A percentile compares a stretch with the other conserved stretches of the same genome.
Conservation (phyloP, 1,140 invertebrate species). For the Diuraphis noxia region DNA sequence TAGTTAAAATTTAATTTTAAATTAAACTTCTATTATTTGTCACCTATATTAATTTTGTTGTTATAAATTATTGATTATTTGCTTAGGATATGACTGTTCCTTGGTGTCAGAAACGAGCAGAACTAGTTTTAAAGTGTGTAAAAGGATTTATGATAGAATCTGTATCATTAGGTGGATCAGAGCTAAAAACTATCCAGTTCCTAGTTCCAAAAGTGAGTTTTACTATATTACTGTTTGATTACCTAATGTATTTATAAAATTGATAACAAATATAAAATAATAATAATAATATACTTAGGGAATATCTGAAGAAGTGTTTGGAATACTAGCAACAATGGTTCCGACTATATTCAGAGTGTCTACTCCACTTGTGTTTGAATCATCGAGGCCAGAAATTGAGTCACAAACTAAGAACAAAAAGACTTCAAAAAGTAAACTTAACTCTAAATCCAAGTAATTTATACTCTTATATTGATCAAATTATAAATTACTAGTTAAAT, state of each 20-base stretch:
- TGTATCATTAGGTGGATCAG: constrained; percentile 86
- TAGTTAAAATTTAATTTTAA: neutral
- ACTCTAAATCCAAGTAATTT: constrained; percentile 31
- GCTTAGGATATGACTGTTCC: constrained; percentile 89
- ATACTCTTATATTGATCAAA: constrained; percentile 20
- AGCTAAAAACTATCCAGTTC: constrained; percentile 86
- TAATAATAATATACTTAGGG: constrained; percentile 56
- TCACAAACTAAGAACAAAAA: constrained; percentile 36
- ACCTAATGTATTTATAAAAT: constrained; percentile 2
- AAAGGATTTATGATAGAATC: constrained; percentile 99
- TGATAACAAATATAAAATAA: neutral
- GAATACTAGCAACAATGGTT: constrained; percentile 81
- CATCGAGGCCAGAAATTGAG: constrained; percentile 53
- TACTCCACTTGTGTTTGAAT: constrained; percentile 77
- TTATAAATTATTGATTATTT: constrained; percentile 55
- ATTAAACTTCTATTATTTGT: neutral
- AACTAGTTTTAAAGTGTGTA: constrained; percentile 96
- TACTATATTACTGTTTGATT: constrained; percentile 15
- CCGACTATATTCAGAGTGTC: constrained; percentile 88
- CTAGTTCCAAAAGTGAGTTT: constrained; percentile 72
- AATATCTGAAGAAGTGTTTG: constrained; percentile 71
- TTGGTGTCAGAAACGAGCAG: constrained; percentile 94
- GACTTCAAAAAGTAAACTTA: constrained; percentile 24
- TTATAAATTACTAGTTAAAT: neutral
- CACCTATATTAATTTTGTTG: neutral